Base-by-base conservation (phyloP, 2,888 invertebrate species). In the Hydrotaea cyrtoneurina region DNA sequence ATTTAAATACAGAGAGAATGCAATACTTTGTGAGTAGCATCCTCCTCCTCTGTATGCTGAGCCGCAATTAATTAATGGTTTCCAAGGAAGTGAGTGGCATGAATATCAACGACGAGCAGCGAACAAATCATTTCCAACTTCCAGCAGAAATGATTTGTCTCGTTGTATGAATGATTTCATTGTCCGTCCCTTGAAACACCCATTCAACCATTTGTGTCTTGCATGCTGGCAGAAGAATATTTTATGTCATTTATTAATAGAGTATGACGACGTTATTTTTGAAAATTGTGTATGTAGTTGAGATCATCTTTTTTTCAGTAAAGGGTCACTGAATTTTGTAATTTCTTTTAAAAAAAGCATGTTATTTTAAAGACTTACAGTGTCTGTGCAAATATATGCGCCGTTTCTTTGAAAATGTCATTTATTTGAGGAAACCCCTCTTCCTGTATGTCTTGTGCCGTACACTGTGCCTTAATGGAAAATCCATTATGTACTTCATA, bases 401-500 rank as follows among this genome's bases (percentile, higher is more conserved):
- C n/a, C n/a, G 7, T 31, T 31, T 2, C 31, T 31, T 31, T 31
- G 2, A 31, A 31, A 31, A 31, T 31, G 2, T 31, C 31, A 31
- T 31, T 31, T 31, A 31, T 31, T 31, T 31, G 2, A 31, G 31
- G 31, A 31, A 31, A 31, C 7, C 7, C 31, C 31, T 31, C 7
- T 31, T 31, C 31, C 7, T 31, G 2, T n/a, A n/a, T n/a, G n/a
- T 31, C 31, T 31, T 2, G 7, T 19, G 11, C 17, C 21, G 1
- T 19, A 4, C 55, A 57, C 11, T 5, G 11, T 62, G 39, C 11
- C n/a, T 31, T 2, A 62, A 39, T 50, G 50, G 15, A 64, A 43
- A 74, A 62, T 55, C 72, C 75, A 73, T 83, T 78, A 78, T 39
- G 74, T 53, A 23, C 21, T 75, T 82, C 69, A 71, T 82, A 71